Base-by-base conservation (phyloP, 2,113 vertebrate genomes). In the Ptychochromis oligacanthus region DNA sequence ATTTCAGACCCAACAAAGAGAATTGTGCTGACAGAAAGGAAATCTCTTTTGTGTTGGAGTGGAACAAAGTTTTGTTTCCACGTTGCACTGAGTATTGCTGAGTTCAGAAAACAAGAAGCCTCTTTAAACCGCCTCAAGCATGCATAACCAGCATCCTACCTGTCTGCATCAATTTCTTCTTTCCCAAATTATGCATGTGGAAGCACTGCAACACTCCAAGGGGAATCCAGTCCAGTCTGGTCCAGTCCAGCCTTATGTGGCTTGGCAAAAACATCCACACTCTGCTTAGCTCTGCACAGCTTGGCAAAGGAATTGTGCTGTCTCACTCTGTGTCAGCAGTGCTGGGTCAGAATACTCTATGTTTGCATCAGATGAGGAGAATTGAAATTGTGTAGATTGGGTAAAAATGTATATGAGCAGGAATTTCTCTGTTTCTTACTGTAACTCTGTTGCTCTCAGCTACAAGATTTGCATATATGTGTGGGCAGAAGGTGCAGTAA, bases 41-140 rank as follows among this genome's bases (percentile, higher is more conserved):
- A 82, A 83, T 67, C 54, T 88, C 75, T 81, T 87, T 87, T 84
- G 86, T 92, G 77, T 87, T 62, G 77, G 79, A 77, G 67, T 80
- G 57, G 75, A 90, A 80, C 77, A 84, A 89, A 86, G 89, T 89
- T n/a, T 91, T 91, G 75, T 79, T 89, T 91, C 64, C 74, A 76
- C 2, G 8, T 86, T 24, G n/a, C 80, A 79, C 54, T 22, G 31
- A 77, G 67, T 90, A 90, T 38, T 90, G 92, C 91, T 93, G 87
- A 93, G 85, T 31, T 82, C 12, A 76, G 84, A 85, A 64, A 84
- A 78, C 54, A 82, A 74, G 65, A 43, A 86, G 79, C 77, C 5
- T 84, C 49, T 76, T 81, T 46, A 59, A 49, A 34, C 31, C 34
- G 75, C 85, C 86, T 36, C 9, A 74, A 87, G 80, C 84, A 64